Percentiles rank a stretch among this genome's conserved stretches.
Conservation (phyloP, 1,140 invertebrate species). For the Diachasma alloeum region DNA sequence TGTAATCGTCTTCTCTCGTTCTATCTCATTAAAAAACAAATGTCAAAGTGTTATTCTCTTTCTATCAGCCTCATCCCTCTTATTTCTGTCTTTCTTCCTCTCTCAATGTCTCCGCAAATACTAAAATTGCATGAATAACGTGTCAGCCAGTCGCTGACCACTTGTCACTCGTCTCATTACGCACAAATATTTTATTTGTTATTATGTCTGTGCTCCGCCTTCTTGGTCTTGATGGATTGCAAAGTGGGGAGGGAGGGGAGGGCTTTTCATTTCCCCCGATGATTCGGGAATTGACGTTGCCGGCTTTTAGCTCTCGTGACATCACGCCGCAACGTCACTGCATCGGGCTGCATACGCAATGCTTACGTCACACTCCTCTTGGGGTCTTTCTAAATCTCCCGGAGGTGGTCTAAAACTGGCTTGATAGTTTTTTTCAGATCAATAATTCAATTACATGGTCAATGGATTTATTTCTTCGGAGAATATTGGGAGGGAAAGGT, state of each 20-base stretch:
- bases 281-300: conserved; percentile 25
- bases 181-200: too few species aligned
- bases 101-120: too few species aligned
- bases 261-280: background rate
- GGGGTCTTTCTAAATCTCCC: background rate
- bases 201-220: too few species aligned
- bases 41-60: too few species aligned
- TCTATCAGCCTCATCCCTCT: too few species aligned
- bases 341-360: conserved; percentile 18
- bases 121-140: too few species aligned
- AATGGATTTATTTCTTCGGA: background rate
- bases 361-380: conserved; percentile 9
- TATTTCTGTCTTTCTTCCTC: too few species aligned
- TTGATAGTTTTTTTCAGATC: background rate
- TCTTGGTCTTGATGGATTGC: too few species aligned
- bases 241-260: background rate
- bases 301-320: conserved; percentile 17
- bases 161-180: too few species aligned
- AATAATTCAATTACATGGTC: background rate
- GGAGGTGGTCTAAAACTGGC: background rate
- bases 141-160: too few species aligned
- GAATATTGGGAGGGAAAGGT: background rate
- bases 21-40: background rate
- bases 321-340: conserved; percentile 36
- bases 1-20: background rate